Evolutionary conservation across 2,888 invertebrate species (phyloP).

Genomic region (Drosophila kuntzei): DNA sequence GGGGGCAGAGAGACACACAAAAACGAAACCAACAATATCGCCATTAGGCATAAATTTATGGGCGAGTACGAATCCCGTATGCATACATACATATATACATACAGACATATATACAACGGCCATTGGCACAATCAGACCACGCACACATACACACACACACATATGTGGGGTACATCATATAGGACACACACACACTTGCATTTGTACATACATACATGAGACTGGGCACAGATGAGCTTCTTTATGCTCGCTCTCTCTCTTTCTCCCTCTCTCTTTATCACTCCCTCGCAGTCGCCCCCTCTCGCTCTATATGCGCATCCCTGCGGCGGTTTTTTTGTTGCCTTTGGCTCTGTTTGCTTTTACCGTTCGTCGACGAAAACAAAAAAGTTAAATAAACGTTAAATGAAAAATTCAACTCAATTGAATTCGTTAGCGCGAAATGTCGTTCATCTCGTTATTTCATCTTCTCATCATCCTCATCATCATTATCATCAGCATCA

Average conservation of each 20-base stretch:
- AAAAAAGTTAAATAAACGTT: constrained; percentile 78
- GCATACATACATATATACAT: constrained; percentile 13
- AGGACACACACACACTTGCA: constrained; percentile 1
- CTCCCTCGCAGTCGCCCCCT: background rate
- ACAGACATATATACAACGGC: constrained; percentile 49
- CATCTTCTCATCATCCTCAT: constrained; percentile 29
- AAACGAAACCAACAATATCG: constrained; percentile 71
- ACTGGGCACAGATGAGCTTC: constrained; percentile 29
- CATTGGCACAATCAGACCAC: constrained; percentile 69
- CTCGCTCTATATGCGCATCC: constrained; percentile 33
- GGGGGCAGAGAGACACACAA: constrained; percentile 12
- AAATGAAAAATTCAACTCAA: constrained; percentile 84
- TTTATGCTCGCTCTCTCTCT: background rate
- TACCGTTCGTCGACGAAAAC: constrained; percentile 49
- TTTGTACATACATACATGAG: constrained; percentile 4
- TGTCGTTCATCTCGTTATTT: constrained; percentile 75
- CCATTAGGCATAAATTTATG: constrained; percentile 79
- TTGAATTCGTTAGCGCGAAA: constrained; percentile 84
- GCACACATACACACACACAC: constrained; percentile 19
- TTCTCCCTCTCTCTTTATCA: background rate
- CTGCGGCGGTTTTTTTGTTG: constrained; percentile 52
- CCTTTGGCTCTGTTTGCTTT: constrained; percentile 44
- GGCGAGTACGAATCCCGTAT: constrained; percentile 50
- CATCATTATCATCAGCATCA: constrained; percentile 9
- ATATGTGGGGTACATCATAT: constrained; percentile 10